Conservation (phyloP, 1,140 invertebrate species). For the Drosophila prosaltans region DNA sequence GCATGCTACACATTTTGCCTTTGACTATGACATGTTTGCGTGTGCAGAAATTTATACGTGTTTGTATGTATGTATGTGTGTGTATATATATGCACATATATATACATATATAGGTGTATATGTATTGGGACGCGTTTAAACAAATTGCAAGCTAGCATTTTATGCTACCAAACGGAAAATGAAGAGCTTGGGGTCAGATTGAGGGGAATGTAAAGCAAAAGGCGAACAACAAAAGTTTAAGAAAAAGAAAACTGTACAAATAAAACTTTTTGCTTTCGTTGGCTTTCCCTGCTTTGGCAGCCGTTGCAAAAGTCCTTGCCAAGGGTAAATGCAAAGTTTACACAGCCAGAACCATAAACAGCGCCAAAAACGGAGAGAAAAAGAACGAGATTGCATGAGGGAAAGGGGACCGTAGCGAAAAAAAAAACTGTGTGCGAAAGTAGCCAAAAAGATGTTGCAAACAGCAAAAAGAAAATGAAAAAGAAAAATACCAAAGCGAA, state of each 20-base stretch:
- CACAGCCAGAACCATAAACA: slow-evolving; percentile 43
- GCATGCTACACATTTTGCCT: slow-evolving; percentile 70
- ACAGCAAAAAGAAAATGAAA: not conserved
- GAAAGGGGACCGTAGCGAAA: slow-evolving; percentile 1
- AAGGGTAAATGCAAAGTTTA: slow-evolving; percentile 80
- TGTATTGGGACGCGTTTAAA: slow-evolving; percentile 51
- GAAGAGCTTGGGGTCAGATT: not conserved
- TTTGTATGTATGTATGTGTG: slow-evolving; percentile 18
- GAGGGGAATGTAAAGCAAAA: not conserved
- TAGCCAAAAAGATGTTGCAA: slow-evolving; percentile 74
- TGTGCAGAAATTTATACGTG: slow-evolving; percentile 28
- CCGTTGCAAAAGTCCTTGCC: slow-evolving; percentile 73
- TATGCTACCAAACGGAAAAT: slow-evolving; percentile 26
- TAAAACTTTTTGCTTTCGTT: slow-evolving; percentile 80
- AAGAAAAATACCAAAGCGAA: slow-evolving; percentile 62
- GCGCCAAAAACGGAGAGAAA: slow-evolving; percentile 18
- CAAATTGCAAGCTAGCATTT: slow-evolving; percentile 79
- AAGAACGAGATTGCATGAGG: not conserved
- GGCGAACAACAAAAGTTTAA: slow-evolving; percentile 73
- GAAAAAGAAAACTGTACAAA: slow-evolving; percentile 81
- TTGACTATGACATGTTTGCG: slow-evolving; percentile 37
- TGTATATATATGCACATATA: slow-evolving; percentile 16
- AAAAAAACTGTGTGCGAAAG: slow-evolving; percentile 43
- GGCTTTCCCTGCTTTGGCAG: slow-evolving; percentile 54
- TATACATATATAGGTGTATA: slow-evolving; percentile 29